These are phyloP conservation scores for Hipparchia sbordonii DNA, from an alignment of 2,888 invertebrate species.

Conservation along the genomic window DNA sequence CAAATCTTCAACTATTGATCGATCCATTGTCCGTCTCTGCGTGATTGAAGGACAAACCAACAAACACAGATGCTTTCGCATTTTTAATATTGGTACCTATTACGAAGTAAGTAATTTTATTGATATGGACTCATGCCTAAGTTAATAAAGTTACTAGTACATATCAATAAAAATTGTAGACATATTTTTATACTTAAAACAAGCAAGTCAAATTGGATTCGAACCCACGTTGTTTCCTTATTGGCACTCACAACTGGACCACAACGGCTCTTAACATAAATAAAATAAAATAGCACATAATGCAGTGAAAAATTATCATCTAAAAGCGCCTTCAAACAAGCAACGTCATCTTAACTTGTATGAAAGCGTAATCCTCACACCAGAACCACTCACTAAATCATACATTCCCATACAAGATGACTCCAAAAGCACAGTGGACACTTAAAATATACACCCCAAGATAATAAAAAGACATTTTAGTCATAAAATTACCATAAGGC, in stretches of 20 bases:
- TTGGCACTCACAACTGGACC: background rate
- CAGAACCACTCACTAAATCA: conserved; percentile 63
- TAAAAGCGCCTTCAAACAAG: conserved; percentile 32
- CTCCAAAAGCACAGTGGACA: conserved; percentile 50
- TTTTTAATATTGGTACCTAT: too few species aligned
- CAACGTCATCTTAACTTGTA: conserved; percentile 36
- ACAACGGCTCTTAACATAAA: background rate
- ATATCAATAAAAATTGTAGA: too few species aligned
- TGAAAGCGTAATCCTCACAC: conserved; percentile 36
- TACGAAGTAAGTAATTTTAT: too few species aligned
- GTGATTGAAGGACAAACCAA: too few species aligned
- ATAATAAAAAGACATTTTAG: conserved; percentile 56
- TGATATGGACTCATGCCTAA: too few species aligned
- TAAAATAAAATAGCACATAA: background rate
- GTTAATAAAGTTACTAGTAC: too few species aligned
- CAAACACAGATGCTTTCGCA: too few species aligned
- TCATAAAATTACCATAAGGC: conserved; percentile 76
- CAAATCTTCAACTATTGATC: too few species aligned
- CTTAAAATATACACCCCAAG: conserved; percentile 68
- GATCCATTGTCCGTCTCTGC: too few species aligned
- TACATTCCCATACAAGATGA: conserved; percentile 67
- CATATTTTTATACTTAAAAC: too few species aligned
- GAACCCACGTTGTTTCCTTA: background rate
- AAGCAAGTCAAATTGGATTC: background rate
- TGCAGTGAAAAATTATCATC: conserved; percentile 33